These are phyloP conservation scores for Drosophila erecta DNA, from an alignment of 1,140 invertebrate species.

Conservation along the genomic window DNA sequence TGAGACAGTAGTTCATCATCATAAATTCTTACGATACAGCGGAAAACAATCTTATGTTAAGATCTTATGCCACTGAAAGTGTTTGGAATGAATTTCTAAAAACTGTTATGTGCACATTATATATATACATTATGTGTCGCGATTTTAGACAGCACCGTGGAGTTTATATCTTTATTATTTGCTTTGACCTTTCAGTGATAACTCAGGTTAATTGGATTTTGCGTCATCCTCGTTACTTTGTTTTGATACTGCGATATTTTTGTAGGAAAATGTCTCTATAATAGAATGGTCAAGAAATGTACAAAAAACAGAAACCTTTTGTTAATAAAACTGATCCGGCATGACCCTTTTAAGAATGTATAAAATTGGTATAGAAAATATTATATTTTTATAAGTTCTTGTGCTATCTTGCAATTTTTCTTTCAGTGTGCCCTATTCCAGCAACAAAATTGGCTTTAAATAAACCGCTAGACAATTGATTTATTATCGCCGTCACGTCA, in stretches of 20 bases:
- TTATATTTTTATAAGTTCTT: too few species aligned
- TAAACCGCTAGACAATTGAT: conserved; percentile 67
- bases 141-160: background rate
- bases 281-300: too few species aligned
- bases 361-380: too few species aligned
- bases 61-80: background rate
- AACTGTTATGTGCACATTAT: background rate
- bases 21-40: background rate
- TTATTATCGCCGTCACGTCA: conserved; percentile 72
- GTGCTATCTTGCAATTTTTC: too few species aligned
- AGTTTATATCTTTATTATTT: background rate
- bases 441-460: conserved; percentile 49
- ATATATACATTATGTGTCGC: background rate
- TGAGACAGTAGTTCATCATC: background rate
- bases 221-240: background rate
- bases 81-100: background rate
- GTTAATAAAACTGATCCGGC: too few species aligned
- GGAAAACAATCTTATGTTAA: background rate
- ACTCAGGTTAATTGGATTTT: background rate
- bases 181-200: background rate
- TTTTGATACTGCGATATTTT: background rate
- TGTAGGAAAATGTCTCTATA: too few species aligned
- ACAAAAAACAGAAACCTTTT: too few species aligned
- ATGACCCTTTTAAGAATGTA: background rate
- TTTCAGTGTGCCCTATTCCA: conserved; percentile 13